Conservation (phyloP, 2,797 vertebrate species). For the Mergus octosetaceus region DNA sequence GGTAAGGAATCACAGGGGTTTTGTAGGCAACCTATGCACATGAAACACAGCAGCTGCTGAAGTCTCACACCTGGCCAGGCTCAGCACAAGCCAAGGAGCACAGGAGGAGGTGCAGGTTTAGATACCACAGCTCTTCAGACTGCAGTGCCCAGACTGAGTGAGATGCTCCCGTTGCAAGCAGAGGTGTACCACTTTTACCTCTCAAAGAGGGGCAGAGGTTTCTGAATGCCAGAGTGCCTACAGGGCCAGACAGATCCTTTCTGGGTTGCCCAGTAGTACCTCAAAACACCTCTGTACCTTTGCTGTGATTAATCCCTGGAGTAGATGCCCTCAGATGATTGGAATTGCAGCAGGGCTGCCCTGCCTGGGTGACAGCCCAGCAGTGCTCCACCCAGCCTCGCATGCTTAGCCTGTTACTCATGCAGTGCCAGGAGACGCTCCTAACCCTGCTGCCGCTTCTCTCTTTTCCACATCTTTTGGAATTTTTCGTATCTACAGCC, state of each 20-base stretch:
- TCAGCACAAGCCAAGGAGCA: not conserved
- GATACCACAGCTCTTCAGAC: not conserved
- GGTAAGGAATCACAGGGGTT: not conserved
- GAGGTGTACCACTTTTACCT: not conserved
- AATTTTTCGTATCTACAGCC: not conserved
- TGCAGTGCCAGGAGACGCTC: not conserved
- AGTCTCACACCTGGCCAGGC: not conserved
- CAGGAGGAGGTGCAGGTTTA: not conserved
- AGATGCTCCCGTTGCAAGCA: not conserved
- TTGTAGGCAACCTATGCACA: not conserved
- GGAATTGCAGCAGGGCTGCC: not conserved
- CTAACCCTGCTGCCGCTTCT: not conserved
- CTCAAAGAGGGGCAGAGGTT: not conserved
- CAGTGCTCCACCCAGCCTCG: not conserved
- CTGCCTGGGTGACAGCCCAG: conserved; percentile 15
- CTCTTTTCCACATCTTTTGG: not conserved
- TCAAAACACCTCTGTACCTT: not conserved
- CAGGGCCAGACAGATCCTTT: not conserved
- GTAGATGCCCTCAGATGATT: conserved; percentile 1
- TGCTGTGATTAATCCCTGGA: not conserved
- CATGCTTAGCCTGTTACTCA: conserved; percentile 43
- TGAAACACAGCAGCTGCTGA: not conserved
- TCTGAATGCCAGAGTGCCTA: not conserved
- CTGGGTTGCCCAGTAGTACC: not conserved
- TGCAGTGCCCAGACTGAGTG: not conserved